These are phyloP conservation scores for Oreochromis mossambicus DNA, from an alignment of 2,797 vertebrate genomes.

Conservation along the genomic window DNA sequence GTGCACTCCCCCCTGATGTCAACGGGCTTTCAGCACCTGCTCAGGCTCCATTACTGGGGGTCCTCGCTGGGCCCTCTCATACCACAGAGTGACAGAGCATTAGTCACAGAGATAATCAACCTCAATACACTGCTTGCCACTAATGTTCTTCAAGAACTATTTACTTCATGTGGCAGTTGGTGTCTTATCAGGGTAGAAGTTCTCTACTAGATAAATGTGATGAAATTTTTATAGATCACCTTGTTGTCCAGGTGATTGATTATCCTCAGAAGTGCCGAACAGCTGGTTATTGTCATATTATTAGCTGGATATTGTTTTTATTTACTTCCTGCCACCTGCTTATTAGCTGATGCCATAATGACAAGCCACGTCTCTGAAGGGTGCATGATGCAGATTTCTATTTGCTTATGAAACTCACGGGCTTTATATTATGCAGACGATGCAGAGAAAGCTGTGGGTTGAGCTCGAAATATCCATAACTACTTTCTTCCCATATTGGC, in stretches of 20 bases:
- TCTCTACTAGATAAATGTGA: conserved; percentile 23
- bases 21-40: conserved; percentile 85
- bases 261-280: background rate
- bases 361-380: background rate
- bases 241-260: conserved; percentile 41
- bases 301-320: conserved; percentile 19
- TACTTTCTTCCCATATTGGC: background rate
- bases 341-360: conserved; percentile 6
- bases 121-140: conserved; percentile 79
- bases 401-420: background rate
- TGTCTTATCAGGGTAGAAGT: conserved; percentile 45
- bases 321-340: background rate
- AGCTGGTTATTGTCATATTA: conserved; percentile 36
- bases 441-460: background rate
- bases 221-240: conserved; percentile 19
- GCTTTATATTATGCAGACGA: background rate
- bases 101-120: conserved; percentile 95
- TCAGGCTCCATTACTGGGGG: conserved; percentile 89
- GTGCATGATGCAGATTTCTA: background rate
- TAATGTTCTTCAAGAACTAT: conserved; percentile 76
- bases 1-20: conserved; percentile 85
- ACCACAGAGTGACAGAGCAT: conserved; percentile 90
- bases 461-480: background rate
- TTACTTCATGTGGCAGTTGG: conserved; percentile 55
- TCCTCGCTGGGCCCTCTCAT: conserved; percentile 85